Percentiles rank a stretch among this genome's conserved stretches.
Evolutionary conservation across 2,113 vertebrate genomes (phyloP).

Genomic region (Campylorhamphus procurvoides): DNA sequence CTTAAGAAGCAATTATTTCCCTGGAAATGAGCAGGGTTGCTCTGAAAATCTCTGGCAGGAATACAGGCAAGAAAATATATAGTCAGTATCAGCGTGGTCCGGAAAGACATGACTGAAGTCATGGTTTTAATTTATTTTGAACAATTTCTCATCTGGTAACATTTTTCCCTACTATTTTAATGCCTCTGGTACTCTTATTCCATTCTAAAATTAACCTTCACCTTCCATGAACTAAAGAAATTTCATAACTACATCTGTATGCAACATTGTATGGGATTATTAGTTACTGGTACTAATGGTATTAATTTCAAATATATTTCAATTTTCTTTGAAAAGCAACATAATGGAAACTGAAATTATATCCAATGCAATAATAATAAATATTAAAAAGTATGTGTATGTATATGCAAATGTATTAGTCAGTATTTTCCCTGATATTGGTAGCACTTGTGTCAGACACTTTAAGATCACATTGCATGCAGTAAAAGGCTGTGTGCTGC

Average conservation of each 20-base stretch:
- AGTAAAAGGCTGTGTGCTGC: not conserved
- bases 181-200: conserved; percentile 64
- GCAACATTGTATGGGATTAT: not conserved
- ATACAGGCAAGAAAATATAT: conserved; percentile 9
- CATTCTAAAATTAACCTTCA: conserved; percentile 75
- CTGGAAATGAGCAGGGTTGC: conserved; percentile 6
- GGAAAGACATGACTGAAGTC: not conserved
- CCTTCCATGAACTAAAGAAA: conserved; percentile 73
- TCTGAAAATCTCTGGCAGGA: conserved; percentile 15
- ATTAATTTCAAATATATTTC: conserved; percentile 29
- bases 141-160: conserved; percentile 74
- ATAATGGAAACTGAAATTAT: conserved; percentile 13
- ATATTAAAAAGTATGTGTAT: not conserved
- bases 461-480: not conserved
- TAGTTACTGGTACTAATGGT: not conserved
- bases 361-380: conserved; percentile 18
- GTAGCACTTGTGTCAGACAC: not conserved
- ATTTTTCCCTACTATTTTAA: conserved; percentile 73
- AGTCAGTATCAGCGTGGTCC: not conserved
- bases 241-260: conserved; percentile 64
- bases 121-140: conserved; percentile 71
- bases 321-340: not conserved
- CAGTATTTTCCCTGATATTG: not conserved
- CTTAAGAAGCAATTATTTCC: conserved; percentile 1
- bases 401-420: not conserved